Conservation (phyloP, 2,797 vertebrate genomes). For the Protonibea diacanthus region DNA sequence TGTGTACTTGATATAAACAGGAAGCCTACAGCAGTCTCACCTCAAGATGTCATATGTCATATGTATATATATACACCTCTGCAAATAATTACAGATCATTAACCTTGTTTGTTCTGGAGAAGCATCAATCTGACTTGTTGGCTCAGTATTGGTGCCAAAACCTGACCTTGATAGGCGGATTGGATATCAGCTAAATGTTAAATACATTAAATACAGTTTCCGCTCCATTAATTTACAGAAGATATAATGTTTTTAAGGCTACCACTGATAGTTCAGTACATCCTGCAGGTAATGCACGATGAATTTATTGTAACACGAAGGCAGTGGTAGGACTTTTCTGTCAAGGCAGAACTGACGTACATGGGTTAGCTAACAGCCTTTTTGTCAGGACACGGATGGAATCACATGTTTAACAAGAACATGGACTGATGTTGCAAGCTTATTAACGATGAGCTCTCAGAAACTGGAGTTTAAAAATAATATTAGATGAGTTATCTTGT, state of each 20-base stretch:
- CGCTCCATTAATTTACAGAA: neutral
- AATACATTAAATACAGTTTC: neutral
- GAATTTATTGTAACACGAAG: no score
- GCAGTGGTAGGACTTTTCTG: neutral
- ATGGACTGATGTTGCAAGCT: neutral
- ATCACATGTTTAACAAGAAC: neutral
- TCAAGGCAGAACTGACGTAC: no score
- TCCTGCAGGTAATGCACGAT: neutral
- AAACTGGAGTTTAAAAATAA: neutral
- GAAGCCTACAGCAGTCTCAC: neutral
- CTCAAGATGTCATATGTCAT: neutral
- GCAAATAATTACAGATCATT: conserved; percentile 20
- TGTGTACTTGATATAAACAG: conserved; percentile 1
- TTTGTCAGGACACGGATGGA: neutral
- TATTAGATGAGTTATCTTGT: neutral
- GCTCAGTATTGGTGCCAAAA: neutral
- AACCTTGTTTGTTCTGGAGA: neutral
- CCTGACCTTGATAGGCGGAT: neutral
- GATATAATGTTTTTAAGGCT: neutral
- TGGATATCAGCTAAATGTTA: neutral
- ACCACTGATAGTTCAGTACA: neutral
- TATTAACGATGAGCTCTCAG: neutral
- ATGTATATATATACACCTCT: neutral
- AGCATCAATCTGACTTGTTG: neutral
- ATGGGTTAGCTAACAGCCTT: neutral